Conservation (phyloP, 2,113 vertebrate species). For the Balaeniceps rex region DNA sequence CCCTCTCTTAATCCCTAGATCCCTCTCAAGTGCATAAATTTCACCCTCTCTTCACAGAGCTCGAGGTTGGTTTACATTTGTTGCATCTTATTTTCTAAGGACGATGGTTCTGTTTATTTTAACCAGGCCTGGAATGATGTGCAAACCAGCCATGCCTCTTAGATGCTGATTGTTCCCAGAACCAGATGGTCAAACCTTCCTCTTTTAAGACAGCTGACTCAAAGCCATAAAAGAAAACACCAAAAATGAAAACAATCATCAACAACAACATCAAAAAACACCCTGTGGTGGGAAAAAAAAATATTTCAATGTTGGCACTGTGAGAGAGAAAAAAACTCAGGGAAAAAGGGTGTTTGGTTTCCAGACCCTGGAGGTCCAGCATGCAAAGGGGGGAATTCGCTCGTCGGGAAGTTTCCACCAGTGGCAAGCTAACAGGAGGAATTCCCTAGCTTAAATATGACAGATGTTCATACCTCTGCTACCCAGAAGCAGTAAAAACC, state of each 20-base stretch:
- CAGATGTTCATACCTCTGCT: constrained; percentile 18
- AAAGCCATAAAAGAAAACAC: constrained; percentile 52
- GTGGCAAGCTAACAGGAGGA: background rate
- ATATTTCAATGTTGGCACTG: background rate
- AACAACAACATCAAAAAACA: constrained; percentile 24
- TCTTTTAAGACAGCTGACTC: constrained; percentile 44
- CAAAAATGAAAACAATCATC: constrained; percentile 51
- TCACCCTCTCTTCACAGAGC: background rate
- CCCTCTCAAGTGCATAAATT: constrained; percentile 42
- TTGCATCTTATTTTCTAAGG: constrained; percentile 41
- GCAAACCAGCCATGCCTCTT: constrained; percentile 32
- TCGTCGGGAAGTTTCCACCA: background rate
- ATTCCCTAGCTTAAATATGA: background rate
- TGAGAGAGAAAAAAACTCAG: background rate
- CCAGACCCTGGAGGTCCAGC: background rate
- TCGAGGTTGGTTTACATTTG: constrained; percentile 39
- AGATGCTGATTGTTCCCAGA: constrained; percentile 40
- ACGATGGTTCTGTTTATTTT: constrained; percentile 23
- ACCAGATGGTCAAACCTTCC: constrained; percentile 40
- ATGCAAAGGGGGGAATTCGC: background rate
- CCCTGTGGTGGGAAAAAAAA: background rate
- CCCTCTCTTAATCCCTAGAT: background rate
- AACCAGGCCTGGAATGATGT: constrained; percentile 33
- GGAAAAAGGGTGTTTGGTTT: background rate
- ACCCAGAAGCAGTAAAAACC: background rate